These are phyloP conservation scores for Hafferia zeledoni DNA, from an alignment of 2,797 vertebrate genomes.

Conservation along the genomic window DNA sequence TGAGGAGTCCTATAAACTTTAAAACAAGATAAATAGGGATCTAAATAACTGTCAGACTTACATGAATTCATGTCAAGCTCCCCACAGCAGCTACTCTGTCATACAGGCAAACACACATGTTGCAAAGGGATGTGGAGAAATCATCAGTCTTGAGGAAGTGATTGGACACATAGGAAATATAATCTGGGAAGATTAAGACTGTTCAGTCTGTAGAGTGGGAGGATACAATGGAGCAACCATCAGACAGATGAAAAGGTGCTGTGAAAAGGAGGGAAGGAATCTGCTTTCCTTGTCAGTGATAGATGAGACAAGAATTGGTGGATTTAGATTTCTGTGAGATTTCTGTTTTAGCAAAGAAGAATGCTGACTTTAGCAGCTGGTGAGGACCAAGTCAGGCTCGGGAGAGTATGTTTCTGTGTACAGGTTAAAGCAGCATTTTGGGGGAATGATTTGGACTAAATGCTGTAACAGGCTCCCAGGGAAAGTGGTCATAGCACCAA, in stretches of 20 bases:
- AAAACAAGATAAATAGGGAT: neutral
- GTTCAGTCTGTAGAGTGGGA: neutral
- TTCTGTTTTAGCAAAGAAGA: neutral
- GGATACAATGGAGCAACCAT: neutral
- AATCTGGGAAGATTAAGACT: neutral
- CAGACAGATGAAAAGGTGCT: neutral
- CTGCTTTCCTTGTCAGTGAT: neutral
- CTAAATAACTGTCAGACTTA: neutral
- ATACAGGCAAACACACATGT: neutral
- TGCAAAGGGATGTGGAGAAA: neutral
- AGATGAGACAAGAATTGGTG: neutral
- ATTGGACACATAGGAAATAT: neutral
- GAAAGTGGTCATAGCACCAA: neutral
- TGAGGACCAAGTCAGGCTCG: neutral
- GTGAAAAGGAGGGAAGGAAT: neutral
- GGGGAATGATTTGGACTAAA: neutral
- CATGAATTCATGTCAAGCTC: neutral
- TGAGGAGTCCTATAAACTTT: neutral
- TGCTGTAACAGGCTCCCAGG: neutral
- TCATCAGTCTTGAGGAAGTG: neutral
- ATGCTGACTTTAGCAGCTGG: neutral
- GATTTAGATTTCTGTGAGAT: neutral
- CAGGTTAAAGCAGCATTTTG: neutral
- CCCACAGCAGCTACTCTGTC: neutral
- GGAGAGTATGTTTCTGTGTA: neutral